Percentiles rank a stretch among this genome's conserved stretches.
Conservation (phyloP, 2,797 vertebrate genomes). For the Sparus aurata region DNA sequence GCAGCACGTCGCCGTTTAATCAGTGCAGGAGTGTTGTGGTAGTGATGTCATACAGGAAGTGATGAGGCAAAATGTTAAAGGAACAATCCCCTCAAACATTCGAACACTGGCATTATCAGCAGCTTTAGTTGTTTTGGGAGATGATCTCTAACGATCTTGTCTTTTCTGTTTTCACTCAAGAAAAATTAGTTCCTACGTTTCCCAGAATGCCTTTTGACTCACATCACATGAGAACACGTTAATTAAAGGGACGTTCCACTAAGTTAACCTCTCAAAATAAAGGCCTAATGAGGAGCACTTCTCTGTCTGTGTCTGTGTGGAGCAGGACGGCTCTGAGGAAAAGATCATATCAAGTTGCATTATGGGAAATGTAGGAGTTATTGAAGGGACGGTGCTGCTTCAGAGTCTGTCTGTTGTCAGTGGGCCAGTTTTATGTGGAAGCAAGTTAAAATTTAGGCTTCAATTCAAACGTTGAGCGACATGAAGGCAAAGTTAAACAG, state of each 20-base stretch:
- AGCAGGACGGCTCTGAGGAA: not conserved
- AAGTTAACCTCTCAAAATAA: not conserved
- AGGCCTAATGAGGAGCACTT: not conserved
- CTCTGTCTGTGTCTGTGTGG: not conserved
- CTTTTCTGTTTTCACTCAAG: not conserved
- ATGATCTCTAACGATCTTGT: too few species aligned
- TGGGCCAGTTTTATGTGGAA: too few species aligned
- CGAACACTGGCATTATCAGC: not conserved
- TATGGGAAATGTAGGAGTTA: slow-evolving; percentile 47
- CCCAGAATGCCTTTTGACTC: slow-evolving; percentile 36
- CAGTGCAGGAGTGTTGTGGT: slow-evolving; percentile 2
- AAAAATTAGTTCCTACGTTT: slow-evolving; percentile 9
- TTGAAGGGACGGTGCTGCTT: not conserved
- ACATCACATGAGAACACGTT: not conserved
- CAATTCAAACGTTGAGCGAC: not conserved
- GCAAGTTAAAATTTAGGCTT: not conserved
- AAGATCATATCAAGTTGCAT: slow-evolving; percentile 5
- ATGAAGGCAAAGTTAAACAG: not conserved
- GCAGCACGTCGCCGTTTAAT: slow-evolving; percentile 31
- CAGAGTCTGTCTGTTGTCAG: too few species aligned
- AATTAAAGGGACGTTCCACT: slow-evolving; percentile 1
- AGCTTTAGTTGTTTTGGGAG: not conserved
- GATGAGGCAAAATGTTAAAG: slow-evolving; percentile 3
- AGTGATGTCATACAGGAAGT: not conserved
- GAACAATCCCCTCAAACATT: slow-evolving; percentile 23